A percentile compares a stretch with the other conserved stretches of the same genome.
Conservation (phyloP, 2,113 vertebrate genomes). For the Pluvianellus socialis region DNA sequence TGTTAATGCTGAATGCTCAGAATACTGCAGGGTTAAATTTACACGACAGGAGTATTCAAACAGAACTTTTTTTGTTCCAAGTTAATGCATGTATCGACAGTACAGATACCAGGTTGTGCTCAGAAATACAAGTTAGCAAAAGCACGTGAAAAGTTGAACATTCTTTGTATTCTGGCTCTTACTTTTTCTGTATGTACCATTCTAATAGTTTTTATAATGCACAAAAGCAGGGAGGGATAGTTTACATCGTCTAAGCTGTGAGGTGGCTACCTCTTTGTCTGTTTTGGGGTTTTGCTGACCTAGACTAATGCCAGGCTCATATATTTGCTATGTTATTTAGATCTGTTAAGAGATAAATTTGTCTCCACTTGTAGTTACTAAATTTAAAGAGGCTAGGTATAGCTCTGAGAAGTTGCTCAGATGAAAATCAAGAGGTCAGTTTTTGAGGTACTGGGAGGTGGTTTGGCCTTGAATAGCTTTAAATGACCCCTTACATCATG, state of each 20-base stretch:
- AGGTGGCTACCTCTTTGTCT: not conserved
- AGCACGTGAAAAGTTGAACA: not conserved
- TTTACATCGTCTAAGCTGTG: not conserved
- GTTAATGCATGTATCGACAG: not conserved
- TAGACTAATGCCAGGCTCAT: not conserved
- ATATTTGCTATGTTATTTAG: constrained; percentile 8
- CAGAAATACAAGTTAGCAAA: not conserved
- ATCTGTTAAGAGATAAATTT: constrained; percentile 40
- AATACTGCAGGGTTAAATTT: not conserved
- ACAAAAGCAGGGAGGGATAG: not conserved
- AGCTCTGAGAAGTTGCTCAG: constrained; percentile 17
- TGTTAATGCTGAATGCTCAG: not conserved
- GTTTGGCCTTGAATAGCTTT: not conserved
- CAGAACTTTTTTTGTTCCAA: not conserved
- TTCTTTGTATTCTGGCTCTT: not conserved
- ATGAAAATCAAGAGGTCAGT: constrained; percentile 13
- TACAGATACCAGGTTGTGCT: not conserved
- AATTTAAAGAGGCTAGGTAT: constrained; percentile 52
- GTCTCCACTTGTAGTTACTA: constrained; percentile 35
- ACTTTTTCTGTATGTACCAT: not conserved
- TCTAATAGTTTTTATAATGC: not conserved
- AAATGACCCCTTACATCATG: not conserved
- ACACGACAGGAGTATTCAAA: not conserved
- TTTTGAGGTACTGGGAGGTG: constrained; percentile 5
- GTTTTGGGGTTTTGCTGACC: constrained; percentile 29